Evolutionary conservation across 2,888 invertebrate species (phyloP).

Genomic region (Hydrotaea cyrtoneurina): DNA sequence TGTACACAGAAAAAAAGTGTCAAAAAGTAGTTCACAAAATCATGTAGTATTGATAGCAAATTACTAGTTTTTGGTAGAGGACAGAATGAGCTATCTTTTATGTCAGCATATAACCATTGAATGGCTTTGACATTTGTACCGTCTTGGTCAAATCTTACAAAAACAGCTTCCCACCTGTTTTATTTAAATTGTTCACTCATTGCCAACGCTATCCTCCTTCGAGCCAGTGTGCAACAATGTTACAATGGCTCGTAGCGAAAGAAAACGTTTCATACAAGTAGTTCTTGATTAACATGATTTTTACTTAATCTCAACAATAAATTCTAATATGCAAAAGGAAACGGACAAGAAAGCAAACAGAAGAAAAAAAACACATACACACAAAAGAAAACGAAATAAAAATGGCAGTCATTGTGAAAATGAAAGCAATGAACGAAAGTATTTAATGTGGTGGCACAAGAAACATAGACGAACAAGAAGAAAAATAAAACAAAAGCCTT

Average conservation of each 20-base stretch:
- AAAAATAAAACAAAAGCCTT: too few relatives aligned
- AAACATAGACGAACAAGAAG: background rate
- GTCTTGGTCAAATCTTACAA: too few relatives aligned
- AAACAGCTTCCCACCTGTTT: too few relatives aligned
- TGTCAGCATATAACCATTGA: too few relatives aligned
- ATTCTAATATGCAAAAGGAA: constrained; percentile 36
- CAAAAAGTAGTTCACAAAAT: too few relatives aligned
- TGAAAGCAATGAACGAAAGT: background rate
- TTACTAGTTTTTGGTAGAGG: too few relatives aligned
- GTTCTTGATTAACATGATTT: constrained; percentile 45
- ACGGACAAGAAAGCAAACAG: background rate
- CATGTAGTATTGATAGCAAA: too few relatives aligned
- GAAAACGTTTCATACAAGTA: constrained; percentile 37
- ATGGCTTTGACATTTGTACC: too few relatives aligned
- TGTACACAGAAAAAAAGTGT: too few relatives aligned
- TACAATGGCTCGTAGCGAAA: background rate
- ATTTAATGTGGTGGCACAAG: background rate
- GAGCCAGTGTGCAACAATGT: background rate
- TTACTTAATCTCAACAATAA: constrained; percentile 43
- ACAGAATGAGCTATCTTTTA: too few relatives aligned
- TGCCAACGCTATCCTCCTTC: background rate
- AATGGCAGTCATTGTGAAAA: background rate
- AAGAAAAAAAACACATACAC: background rate
- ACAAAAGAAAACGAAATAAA: background rate
- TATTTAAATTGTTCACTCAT: background rate